These are phyloP conservation scores for Aphelenchoides avenae DNA, from an alignment of 1,140 invertebrate genomes.

Conservation along the genomic window DNA sequence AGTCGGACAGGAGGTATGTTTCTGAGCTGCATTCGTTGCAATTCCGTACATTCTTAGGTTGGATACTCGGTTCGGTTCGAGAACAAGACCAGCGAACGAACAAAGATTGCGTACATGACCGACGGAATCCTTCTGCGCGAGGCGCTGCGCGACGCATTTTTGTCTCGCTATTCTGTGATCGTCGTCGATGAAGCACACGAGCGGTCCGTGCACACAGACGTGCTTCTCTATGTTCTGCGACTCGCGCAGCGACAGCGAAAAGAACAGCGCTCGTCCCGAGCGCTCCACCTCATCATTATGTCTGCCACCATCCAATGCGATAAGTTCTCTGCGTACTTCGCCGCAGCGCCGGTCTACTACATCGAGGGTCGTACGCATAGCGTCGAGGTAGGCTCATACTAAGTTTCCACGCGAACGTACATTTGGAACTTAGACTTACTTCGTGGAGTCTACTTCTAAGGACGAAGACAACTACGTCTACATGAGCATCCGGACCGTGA, in stretches of 20 bases:
- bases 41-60: slow-evolving; percentile 62
- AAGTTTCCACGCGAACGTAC: background rate
- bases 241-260: slow-evolving; percentile 58
- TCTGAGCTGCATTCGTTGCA: slow-evolving; percentile 2
- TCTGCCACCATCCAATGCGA: slow-evolving; percentile 93
- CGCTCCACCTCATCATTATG: slow-evolving; percentile 75
- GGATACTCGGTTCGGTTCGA: slow-evolving; percentile 91
- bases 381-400: slow-evolving; percentile 65
- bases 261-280: too few species aligned
- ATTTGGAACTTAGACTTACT: background rate
- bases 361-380: slow-evolving; percentile 81
- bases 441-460: slow-evolving; percentile 56
- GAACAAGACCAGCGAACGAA: slow-evolving; percentile 71
- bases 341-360: slow-evolving; percentile 77
- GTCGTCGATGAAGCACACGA: slow-evolving; percentile 97
- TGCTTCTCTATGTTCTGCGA: slow-evolving; percentile 79
- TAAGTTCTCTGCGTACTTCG: slow-evolving; percentile 83
- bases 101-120: slow-evolving; percentile 79
- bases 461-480: slow-evolving; percentile 77
- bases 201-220: slow-evolving; percentile 85
- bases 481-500: slow-evolving; percentile 74
- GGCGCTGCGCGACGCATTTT: slow-evolving; percentile 68
- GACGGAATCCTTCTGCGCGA: slow-evolving; percentile 91
- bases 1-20: background rate
- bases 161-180: slow-evolving; percentile 66